These are phyloP conservation scores for Fregetta grallaria DNA, from an alignment of 2,113 vertebrate species.

Conservation along the genomic window DNA sequence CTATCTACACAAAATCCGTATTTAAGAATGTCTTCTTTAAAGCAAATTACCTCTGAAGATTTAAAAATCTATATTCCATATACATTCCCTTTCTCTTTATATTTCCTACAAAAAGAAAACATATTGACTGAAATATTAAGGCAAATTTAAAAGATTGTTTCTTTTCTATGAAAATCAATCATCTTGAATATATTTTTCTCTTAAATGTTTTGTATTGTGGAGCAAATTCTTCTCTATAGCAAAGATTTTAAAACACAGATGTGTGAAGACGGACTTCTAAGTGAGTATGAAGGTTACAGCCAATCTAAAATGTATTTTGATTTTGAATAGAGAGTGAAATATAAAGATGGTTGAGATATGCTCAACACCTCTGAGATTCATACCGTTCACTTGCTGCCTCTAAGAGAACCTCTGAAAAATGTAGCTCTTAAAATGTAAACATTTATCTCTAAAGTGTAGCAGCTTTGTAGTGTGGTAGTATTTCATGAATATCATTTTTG, in stretches of 20 bases:
- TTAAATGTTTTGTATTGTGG: neutral
- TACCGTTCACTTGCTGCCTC: neutral
- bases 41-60: neutral
- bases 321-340: neutral
- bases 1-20: neutral
- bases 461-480: neutral
- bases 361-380: neutral
- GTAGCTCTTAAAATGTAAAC: neutral
- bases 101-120: neutral
- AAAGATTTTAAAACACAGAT: neutral
- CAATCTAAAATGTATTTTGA: neutral
- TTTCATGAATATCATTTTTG: neutral
- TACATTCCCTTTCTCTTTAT: neutral
- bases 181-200: neutral
- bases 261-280: neutral
- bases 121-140: neutral
- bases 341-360: neutral
- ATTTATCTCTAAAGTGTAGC: neutral
- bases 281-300: neutral
- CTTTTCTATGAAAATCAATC: neutral
- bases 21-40: neutral
- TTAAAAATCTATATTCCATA: neutral
- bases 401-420: neutral
- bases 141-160: neutral
- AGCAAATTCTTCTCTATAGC: neutral